Conservation (phyloP, 2,113 vertebrate species). For the Myodes glareolus region DNA sequence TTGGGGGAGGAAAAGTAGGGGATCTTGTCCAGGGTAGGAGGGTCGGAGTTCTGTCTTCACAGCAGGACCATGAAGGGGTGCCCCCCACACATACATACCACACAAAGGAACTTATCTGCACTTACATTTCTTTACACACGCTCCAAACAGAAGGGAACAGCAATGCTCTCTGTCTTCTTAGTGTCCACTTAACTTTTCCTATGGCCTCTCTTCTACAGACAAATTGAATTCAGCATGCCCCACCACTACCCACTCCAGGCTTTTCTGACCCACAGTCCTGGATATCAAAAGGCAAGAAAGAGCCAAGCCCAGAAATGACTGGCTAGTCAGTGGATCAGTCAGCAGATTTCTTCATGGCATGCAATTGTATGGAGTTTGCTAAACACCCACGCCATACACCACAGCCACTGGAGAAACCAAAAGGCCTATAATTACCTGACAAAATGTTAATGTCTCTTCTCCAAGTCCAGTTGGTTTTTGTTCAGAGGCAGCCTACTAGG, state of each 20-base stretch:
- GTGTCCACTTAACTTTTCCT: slow-evolving; percentile 73
- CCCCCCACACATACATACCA: background rate
- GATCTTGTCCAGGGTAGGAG: slow-evolving; percentile 73
- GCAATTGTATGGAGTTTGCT: slow-evolving; percentile 87
- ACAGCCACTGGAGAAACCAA: slow-evolving; percentile 85
- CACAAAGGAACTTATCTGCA: slow-evolving; percentile 9
- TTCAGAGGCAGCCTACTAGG: slow-evolving; percentile 83
- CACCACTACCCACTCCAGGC: background rate
- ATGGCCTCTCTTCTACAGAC: slow-evolving; percentile 56
- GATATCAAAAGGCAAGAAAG: slow-evolving; percentile 77
- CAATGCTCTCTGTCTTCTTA: slow-evolving; percentile 55
- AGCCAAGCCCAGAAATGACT: slow-evolving; percentile 75
- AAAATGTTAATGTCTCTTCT: slow-evolving; percentile 86
- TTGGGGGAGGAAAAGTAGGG: slow-evolving; percentile 50
- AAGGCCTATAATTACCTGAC: slow-evolving; percentile 91
- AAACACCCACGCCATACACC: slow-evolving; percentile 88
- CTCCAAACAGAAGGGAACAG: slow-evolving; percentile 76
- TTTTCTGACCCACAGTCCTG: slow-evolving; percentile 52
- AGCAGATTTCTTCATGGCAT: slow-evolving; percentile 80
- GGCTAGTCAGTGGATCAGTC: slow-evolving; percentile 79
- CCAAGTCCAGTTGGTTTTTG: slow-evolving; percentile 86
- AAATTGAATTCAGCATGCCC: slow-evolving; percentile 46
- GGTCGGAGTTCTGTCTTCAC: slow-evolving; percentile 76
- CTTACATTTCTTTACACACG: slow-evolving; percentile 76
- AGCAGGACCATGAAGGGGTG: slow-evolving; percentile 31